These are phyloP conservation scores for Agrotis clavis DNA, from an alignment of 2,888 invertebrate genomes.

Conservation along the genomic window DNA sequence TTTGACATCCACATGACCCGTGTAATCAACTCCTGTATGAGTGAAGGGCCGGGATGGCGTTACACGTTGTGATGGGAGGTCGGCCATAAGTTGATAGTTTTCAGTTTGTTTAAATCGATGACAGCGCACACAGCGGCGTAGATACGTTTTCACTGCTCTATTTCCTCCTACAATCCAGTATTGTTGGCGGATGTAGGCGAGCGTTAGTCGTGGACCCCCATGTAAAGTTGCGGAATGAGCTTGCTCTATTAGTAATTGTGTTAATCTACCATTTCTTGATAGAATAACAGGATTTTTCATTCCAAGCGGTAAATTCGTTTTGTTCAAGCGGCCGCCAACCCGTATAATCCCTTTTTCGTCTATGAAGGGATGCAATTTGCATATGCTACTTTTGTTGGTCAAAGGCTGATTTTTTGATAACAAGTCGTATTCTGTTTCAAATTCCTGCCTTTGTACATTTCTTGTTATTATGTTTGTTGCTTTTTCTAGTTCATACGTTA, in stretches of 20 bases:
- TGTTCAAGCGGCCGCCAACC: background rate
- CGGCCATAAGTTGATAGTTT: background rate
- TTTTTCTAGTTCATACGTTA: too few species aligned
- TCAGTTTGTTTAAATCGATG: background rate
- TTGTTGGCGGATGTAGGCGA: background rate
- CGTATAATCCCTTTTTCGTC: background rate
- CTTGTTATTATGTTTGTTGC: too few species aligned
- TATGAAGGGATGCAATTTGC: background rate
- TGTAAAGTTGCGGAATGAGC: background rate
- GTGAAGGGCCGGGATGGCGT: background rate
- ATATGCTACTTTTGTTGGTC: background rate
- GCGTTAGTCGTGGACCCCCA: background rate
- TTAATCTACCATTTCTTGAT: background rate
- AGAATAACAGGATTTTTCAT: background rate
- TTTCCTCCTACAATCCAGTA: background rate
- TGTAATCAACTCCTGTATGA: background rate
- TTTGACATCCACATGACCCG: background rate
- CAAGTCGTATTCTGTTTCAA: background rate
- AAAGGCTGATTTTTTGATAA: background rate
- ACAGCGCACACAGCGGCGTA: background rate
- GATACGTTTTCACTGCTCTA: slow-evolving; percentile 2
- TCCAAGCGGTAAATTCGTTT: background rate
- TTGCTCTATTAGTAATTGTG: background rate
- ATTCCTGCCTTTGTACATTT: background rate
- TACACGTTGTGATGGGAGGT: background rate